phyloP scores from a whole-genome alignment of 2,888 invertebrate genomes.

The Agriopis aurantiaria region DNA sequence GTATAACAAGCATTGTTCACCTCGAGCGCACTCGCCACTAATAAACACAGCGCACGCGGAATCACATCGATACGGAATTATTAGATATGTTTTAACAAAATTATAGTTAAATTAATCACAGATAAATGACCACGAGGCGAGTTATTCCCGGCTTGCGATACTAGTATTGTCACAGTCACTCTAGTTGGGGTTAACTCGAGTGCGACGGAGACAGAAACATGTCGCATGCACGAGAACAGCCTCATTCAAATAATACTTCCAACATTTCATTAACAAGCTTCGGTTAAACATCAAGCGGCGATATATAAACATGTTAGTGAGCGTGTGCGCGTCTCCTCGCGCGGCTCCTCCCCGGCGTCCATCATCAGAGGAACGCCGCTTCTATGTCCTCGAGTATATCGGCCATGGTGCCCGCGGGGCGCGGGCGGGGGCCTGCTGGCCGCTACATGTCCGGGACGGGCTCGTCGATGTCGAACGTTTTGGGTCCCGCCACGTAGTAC shows the following conservation, averaged over 20 bases:
- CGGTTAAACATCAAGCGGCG: slow-evolving; percentile 1
- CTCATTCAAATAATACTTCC: slow-evolving; percentile 29
- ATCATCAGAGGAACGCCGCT: neutral
- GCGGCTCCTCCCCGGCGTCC: neutral
- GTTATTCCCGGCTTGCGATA: slow-evolving; percentile 6
- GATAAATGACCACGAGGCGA: slow-evolving; percentile 10
- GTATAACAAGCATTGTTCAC: slow-evolving; percentile 25
- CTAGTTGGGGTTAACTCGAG: neutral
- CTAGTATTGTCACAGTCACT: slow-evolving; percentile 19
- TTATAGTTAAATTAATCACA: slow-evolving; percentile 21
- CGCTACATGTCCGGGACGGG: slow-evolving; percentile 62
- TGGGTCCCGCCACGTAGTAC: slow-evolving; percentile 77
- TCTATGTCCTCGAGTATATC: neutral
- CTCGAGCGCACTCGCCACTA: slow-evolving; percentile 3
- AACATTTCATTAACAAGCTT: neutral
- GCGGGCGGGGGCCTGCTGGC: neutral
- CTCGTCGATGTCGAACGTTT: slow-evolving; percentile 87
- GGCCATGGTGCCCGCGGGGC: neutral
- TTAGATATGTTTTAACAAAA: neutral
- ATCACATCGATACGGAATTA: slow-evolving; percentile 1
- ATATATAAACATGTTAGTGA: neutral
- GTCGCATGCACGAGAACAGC: neutral
- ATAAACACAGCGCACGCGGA: slow-evolving; percentile 24
- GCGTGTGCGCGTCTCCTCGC: neutral
- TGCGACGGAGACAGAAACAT: too few relatives aligned